Evolutionary conservation across 2,113 vertebrate genomes (phyloP), one percentile per base, ranked within the genome.

Genomic region (Sterna hirundo): DNA sequence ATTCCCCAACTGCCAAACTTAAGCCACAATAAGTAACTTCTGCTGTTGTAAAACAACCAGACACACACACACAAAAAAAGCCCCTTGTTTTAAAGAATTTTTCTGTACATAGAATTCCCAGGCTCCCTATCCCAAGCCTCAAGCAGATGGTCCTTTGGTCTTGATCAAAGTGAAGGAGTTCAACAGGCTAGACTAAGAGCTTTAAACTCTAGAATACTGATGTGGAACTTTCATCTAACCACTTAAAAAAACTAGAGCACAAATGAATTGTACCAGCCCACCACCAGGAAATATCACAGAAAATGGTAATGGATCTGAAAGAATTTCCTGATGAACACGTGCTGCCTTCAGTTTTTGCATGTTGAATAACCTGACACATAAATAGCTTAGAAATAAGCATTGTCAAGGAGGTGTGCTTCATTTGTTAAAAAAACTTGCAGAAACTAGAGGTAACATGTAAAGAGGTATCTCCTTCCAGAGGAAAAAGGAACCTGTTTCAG

Each of bases 121-220:
- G 55, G 7, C 27, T 96, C 34, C 29, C 19, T 32, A 80, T 23
- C 27, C 72, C 55, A 55, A 81, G 34, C 62, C 62, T 94, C 60
- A 90, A 47, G 32, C 27, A 75, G 38, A 92, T 36, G 15, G 93
- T 88, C 25, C 55, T 86, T 90, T 82, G 47, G 51, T 88, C 68
- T 88, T 77, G 46, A 85, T 86, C 75, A 93, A 96, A 92, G 79
- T 75, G 83, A 93, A 77, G 80, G 18, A 86, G 51, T 75, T 29
- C 40, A 90, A 86, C 51, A 83, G 64, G 72, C 38, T 88, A 78
- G 51, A 88, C 27, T 71, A 71, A 83, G 49, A 86, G 68, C 55
- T 86, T 88, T 71, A 77, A 92, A 83, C 54, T 83, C 49, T 0
- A 5, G 61, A 92, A 74, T 62, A 74, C 0, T 64, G 61, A 94